Base-by-base conservation (phyloP, 1,140 invertebrate species). In the Odontomachus brunneus region DNA sequence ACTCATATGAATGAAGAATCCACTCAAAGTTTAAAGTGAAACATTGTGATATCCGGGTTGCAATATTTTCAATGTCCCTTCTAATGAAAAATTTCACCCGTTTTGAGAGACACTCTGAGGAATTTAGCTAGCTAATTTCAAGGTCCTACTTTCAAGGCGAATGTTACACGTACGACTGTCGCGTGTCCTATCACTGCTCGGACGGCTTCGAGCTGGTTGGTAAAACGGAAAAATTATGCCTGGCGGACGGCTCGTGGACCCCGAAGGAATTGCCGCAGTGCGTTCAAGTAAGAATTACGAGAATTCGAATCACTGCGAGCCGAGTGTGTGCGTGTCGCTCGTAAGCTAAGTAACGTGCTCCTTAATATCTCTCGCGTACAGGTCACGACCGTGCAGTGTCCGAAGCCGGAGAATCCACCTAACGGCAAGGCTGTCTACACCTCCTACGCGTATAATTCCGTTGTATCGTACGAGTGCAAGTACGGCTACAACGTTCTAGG, bases 161-260 rank as follows among this genome's bases (percentile, higher is more conserved):
- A 89, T 97, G 98, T 89, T 98, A 99, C 93, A 98, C 97, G 0
- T 99, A 97, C 92, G 97, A 97, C 7, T 99, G 98, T 91, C 96
- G 96, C 7, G 97, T 99, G 1, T 97, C 97, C 15, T 99, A 99
- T 90, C 96, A 98, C 75, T 99, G 99, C 91, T 96, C 97, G 17
- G 97, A 98, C 66, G 98, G 98, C 0, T 99, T 98, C 93, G 98
- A 99, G 92, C 93, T 99, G 63, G 96, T 98, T 9, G 98, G 98
- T 26, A 96, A 96, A 82, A 95, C 96, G 0, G 97, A 98, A 89
- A 95, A 97, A 57, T 96, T 97, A 90, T 99, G 98, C 91, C 96
- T 97, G 91, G 96, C 97, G 3, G 97, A 98, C 91, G 98, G 97
- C 2, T 96, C 95, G 89, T 98, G 98, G 99, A 96, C 96, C 14